Evolutionary conservation across 2,113 vertebrate genomes (phyloP), one percentile per base, ranked within the genome.

Genomic region (Merops nubicus): DNA sequence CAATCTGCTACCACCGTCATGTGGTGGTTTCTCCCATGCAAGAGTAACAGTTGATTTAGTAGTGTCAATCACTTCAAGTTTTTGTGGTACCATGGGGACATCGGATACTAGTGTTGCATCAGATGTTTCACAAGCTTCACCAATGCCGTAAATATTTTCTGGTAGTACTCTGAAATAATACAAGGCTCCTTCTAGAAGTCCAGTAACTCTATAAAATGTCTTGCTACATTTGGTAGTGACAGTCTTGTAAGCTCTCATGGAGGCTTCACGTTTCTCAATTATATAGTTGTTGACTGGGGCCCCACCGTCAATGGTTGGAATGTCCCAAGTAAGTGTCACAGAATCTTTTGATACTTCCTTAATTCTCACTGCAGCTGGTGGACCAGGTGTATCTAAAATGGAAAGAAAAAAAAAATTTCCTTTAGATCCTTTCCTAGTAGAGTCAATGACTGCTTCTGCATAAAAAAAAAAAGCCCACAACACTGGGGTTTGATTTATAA

Each of bases 231-330:
- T 99, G 65, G 98, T 98, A 50, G 99, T 99, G 67, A 99, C 98
- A 8, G 99, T 99, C 96, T 99, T 99, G 96, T 99, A 99, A 81
- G 99, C 99, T 98, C 99, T 99, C 99, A 99, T 99, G 50, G 99
- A 98, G 40, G 99, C 99, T 92, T 99, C 99, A 51, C 99, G 99
- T 91, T 99, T 99, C 97, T 99, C 99, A 87, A 99, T 98, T 28
- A 99, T 99, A 23, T 98, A 99, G 95, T 99, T 99, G 91, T 98
- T 99, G 83, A 99, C 99, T 29, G 99, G 99, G 50, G 99, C 99
- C 36, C 99, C 99, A 20, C 99, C 99, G 16, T 99, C 99, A 91
- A 99, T 98, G 26, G 96, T 87, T 72, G 99, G 99, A 60, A 99
- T 98, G 80, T 99, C 99, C 99, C 99, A 99, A 56, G 98, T 98